These are phyloP conservation scores for Myotis davidii DNA, from an alignment of 2,113 vertebrate genomes.

Conservation along the genomic window DNA sequence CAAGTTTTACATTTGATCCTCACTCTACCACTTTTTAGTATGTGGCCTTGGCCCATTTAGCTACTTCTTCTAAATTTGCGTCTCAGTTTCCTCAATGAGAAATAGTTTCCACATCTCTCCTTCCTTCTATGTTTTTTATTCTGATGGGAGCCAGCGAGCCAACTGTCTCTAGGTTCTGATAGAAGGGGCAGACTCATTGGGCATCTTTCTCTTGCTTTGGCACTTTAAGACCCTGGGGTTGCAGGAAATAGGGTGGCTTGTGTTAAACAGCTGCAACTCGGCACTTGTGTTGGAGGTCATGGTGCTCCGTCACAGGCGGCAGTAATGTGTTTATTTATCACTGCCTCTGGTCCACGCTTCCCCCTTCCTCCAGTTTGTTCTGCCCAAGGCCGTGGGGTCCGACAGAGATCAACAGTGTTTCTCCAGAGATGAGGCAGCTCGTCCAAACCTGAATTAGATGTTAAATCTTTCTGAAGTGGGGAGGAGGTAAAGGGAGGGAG, in stretches of 20 bases:
- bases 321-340: constrained; percentile 91
- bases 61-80: background rate
- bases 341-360: constrained; percentile 77
- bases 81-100: background rate
- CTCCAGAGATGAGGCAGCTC: constrained; percentile 88
- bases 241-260: constrained; percentile 79
- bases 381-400: constrained; percentile 89
- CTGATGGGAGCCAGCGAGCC: too few relatives aligned
- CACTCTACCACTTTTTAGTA: background rate
- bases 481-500: constrained; percentile 83
- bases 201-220: constrained; percentile 61
- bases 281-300: constrained; percentile 84
- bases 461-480: constrained; percentile 91
- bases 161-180: background rate
- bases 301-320: constrained; percentile 83
- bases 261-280: constrained; percentile 77
- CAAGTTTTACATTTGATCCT: background rate
- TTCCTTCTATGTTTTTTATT: constrained; percentile 30
- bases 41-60: background rate
- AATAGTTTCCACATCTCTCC: background rate
- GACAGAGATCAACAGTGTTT: constrained; percentile 89
- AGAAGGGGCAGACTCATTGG: background rate
- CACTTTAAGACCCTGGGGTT: constrained; percentile 75
- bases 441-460: constrained; percentile 91
- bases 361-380: constrained; percentile 84